These are phyloP conservation scores for Anorthoa munda DNA, from an alignment of 2,888 invertebrate species.

Conservation along the genomic window DNA sequence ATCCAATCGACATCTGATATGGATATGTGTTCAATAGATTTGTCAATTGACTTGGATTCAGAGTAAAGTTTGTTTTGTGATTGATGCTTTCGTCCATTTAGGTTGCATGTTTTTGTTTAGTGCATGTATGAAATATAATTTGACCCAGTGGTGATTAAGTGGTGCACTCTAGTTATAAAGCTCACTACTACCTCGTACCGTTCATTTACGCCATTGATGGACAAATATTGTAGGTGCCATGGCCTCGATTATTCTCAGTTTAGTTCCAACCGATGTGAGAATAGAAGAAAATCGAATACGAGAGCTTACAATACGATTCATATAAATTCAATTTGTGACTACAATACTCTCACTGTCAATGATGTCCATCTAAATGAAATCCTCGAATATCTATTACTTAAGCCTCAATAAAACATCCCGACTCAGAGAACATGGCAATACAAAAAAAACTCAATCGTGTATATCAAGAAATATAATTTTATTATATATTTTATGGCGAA, in stretches of 20 bases:
- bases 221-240: neutral
- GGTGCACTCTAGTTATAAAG: neutral
- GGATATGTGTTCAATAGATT: too few relatives aligned
- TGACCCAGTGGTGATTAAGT: neutral
- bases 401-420: constrained; percentile 41
- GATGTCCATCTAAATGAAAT: constrained; percentile 10
- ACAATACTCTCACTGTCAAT: neutral
- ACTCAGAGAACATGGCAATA: constrained; percentile 23
- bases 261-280: neutral
- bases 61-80: neutral
- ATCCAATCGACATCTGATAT: constrained; percentile 28
- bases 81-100: neutral
- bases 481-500: constrained; percentile 64
- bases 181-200: neutral
- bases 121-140: neutral
- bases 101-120: neutral
- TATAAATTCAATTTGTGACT: neutral
- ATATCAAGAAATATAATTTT: constrained; percentile 60
- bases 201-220: neutral
- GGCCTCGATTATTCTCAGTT: neutral
- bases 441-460: constrained; percentile 55
- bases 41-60: neutral
- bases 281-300: neutral
- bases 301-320: neutral
- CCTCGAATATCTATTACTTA: constrained; percentile 40